These are phyloP conservation scores for Acanthosepion esculentum DNA, from an alignment of 2,888 invertebrate species.

Conservation along the genomic window DNA sequence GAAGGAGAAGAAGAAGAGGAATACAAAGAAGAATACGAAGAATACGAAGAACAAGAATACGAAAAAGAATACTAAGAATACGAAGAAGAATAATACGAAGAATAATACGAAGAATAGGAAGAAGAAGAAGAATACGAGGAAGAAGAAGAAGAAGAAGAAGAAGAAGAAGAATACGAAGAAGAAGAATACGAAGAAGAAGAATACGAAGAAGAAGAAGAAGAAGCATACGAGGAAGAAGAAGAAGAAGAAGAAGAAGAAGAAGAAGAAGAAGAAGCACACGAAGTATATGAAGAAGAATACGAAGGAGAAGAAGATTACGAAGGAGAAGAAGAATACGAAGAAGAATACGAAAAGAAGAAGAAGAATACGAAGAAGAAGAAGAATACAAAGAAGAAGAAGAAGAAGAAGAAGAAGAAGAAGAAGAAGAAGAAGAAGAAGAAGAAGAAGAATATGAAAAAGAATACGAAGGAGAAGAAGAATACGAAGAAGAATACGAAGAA, in stretches of 20 bases:
- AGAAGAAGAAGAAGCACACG: slow-evolving; percentile 58
- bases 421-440: not conserved
- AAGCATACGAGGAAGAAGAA: slow-evolving; percentile 52
- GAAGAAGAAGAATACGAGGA: too few relatives aligned
- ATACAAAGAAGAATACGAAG: too few relatives aligned
- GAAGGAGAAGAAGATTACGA: slow-evolving; percentile 56
- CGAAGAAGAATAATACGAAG: too few relatives aligned
- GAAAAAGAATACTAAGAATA: too few relatives aligned
- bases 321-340: slow-evolving; percentile 55
- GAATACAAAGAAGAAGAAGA: slow-evolving; percentile 47
- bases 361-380: slow-evolving; percentile 42
- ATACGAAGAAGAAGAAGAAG: too few relatives aligned
- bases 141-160: too few relatives aligned
- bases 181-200: too few relatives aligned
- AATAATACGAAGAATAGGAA: accelerated
- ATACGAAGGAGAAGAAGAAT: not conserved
- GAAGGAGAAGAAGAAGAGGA: too few relatives aligned
- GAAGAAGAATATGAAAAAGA: not conserved
- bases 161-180: too few relatives aligned
- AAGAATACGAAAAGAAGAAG: not conserved
- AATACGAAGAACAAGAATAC: too few relatives aligned
- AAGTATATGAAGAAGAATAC: slow-evolving; percentile 50
- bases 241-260: slow-evolving; percentile 58
- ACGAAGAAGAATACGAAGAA: too few relatives aligned
- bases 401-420: not conserved